A percentile compares a stretch with the other conserved stretches of the same genome.
These are phyloP conservation scores for Bombus pyrosoma DNA, from an alignment of 1,140 invertebrate genomes.

Conservation along the genomic window DNA sequence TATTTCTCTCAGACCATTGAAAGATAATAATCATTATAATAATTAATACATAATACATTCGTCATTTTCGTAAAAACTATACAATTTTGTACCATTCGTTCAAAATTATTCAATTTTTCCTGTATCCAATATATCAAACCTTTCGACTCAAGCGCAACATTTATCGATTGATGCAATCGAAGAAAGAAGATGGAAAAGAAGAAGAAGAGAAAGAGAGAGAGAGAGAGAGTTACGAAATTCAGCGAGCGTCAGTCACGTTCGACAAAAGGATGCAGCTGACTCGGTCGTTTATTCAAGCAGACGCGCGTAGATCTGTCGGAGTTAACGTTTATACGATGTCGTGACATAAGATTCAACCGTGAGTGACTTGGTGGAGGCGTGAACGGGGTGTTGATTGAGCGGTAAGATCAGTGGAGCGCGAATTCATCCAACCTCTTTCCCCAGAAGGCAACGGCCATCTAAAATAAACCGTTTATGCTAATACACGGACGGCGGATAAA, in stretches of 20 bases:
- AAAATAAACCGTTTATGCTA: constrained; percentile 51
- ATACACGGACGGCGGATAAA: constrained; percentile 35
- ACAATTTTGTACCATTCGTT: too few relatives aligned
- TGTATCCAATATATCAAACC: not conserved
- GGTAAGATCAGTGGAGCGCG: constrained; percentile 51
- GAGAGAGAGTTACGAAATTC: not conserved
- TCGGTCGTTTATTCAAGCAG: not conserved
- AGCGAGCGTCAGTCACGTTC: constrained; percentile 3
- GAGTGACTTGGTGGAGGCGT: constrained; percentile 39
- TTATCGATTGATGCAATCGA: not conserved
- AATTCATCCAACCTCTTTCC: constrained; percentile 24
- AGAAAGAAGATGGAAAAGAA: not conserved
- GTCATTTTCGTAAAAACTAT: too few relatives aligned
- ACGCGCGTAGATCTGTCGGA: constrained; percentile 8
- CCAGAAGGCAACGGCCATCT: constrained; percentile 6
- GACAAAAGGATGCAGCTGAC: not conserved
- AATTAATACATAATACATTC: too few relatives aligned
- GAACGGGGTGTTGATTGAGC: constrained; percentile 49
- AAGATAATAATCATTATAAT: too few relatives aligned
- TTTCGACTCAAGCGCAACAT: not conserved
- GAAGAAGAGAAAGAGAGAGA: not conserved
- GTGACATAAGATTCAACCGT: constrained; percentile 40
- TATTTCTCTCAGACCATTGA: not conserved
- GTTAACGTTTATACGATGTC: constrained; percentile 35
- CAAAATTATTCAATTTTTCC: too few relatives aligned